phyloP scores from a whole-genome alignment of 1,140 invertebrate species.

The Drosophila watanabei region DNA sequence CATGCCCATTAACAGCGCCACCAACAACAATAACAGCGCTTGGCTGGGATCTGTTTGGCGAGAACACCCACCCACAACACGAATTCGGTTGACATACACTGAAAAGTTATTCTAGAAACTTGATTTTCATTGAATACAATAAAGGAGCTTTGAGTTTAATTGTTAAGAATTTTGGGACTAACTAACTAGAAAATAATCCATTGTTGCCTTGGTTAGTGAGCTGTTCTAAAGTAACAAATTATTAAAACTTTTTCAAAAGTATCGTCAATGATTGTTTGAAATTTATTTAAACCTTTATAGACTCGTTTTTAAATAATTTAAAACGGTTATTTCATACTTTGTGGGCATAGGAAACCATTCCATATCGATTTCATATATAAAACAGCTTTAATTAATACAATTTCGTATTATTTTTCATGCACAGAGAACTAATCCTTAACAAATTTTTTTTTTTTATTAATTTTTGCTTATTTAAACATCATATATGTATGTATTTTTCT shows the following conservation, averaged over 20 bases:
- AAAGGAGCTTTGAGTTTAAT: not conserved
- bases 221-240: too few relatives aligned
- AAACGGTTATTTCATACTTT: not conserved
- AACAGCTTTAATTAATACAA: not conserved
- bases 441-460: not conserved
- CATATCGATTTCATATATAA: not conserved
- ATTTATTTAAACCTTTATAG: not conserved
- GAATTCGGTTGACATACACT: slow-evolving; percentile 20
- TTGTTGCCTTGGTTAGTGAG: too few relatives aligned
- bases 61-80: slow-evolving; percentile 33
- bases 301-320: not conserved
- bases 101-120: not conserved
- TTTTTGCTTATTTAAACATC: not conserved
- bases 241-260: too few relatives aligned
- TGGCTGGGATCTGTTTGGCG: slow-evolving; percentile 25
- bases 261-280: too few relatives aligned
- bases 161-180: not conserved
- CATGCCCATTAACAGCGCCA: slow-evolving; percentile 39
- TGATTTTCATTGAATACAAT: not conserved
- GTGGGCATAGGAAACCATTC: not conserved
- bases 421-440: not conserved
- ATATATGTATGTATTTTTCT: not conserved
- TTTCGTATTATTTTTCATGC: not conserved
- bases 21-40: slow-evolving; percentile 24
- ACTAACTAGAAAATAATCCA: not conserved